Base-by-base conservation (phyloP, 2,797 vertebrate species). In the Danionella dracula region DNA sequence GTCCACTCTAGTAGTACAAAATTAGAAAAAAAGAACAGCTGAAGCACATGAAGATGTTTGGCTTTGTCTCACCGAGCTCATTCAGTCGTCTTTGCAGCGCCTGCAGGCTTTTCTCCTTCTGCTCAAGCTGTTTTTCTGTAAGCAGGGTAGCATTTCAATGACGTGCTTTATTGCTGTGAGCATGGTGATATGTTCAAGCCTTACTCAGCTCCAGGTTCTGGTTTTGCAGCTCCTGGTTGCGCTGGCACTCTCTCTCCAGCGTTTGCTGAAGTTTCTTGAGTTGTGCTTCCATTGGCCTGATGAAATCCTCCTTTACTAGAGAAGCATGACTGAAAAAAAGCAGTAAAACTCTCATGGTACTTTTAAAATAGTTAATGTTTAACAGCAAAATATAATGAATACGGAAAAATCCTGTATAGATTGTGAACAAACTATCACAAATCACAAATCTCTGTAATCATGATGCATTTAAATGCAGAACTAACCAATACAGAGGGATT, bases 201-300 rank as follows among this genome's bases (percentile, higher is more conserved):
- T 82, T 70, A 91, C 91, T 87, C 56, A 90, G 78, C 65, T 88
- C 81, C 63, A 80, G 79, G 13, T 88, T 87, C 67, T 87, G 80
- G 16, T 75, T 86, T 67, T 81, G 83, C 49, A 87, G 77, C 31
- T 81, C 88, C 74, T 82, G 15, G 70, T 88, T 90, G 75, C 84
- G 81, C 55, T 84, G 68, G 64, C 84, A 89, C 50, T 83, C 85
- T 38, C 85, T 85, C 72, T 91, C 87, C 54, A 92, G 82, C 82
- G 77, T 87, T 53, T 87, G 83, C 56, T 72, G 84, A 65, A 91
- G 76, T 7, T 91, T 86, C 45, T 87, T 84, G 20, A 92, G 37
- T 69, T 79, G 82, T 17, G 74, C 79, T 73, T 92, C 90, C 92
- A 92, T 92, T 38, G 29, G 12, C 27, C 16, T 41, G 23, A 20